Evolutionary conservation across 1,140 invertebrate genomes (phyloP).

Genomic region (Drosophila jambulina): DNA sequence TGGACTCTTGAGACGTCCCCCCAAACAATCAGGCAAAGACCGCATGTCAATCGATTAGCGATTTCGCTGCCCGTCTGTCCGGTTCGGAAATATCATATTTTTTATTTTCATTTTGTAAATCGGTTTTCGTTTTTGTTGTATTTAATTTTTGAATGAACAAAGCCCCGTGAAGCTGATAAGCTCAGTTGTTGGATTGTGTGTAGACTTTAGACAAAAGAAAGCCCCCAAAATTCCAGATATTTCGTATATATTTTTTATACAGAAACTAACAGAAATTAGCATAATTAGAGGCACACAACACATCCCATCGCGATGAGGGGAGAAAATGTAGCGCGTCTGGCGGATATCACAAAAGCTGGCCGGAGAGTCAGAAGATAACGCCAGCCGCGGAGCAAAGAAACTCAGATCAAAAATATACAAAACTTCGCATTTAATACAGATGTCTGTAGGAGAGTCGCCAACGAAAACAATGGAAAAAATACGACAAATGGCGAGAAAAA

Average conservation of each 20-base stretch:
- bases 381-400: slow-evolving; percentile 10
- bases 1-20: slow-evolving; percentile 54
- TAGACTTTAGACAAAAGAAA: slow-evolving; percentile 52
- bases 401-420: slow-evolving; percentile 39
- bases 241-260: not conserved
- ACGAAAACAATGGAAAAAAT: slow-evolving; percentile 60
- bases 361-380: slow-evolving; percentile 10
- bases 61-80: slow-evolving; percentile 50
- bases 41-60: slow-evolving; percentile 66
- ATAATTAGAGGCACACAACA: slow-evolving; percentile 22
- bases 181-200: slow-evolving; percentile 13
- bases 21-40: slow-evolving; percentile 70
- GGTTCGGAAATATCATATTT: slow-evolving; percentile 39
- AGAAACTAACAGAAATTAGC: slow-evolving; percentile 58
- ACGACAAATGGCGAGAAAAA: slow-evolving; percentile 38
- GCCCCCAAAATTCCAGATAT: slow-evolving; percentile 13
- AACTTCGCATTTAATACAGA: slow-evolving; percentile 18
- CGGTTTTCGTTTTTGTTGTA: slow-evolving; percentile 6
- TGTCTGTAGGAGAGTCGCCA: slow-evolving; percentile 43
- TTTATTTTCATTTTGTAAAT: slow-evolving; percentile 28
- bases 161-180: slow-evolving; percentile 27
- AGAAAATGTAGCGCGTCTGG: slow-evolving; percentile 16
- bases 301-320: not conserved
- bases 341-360: slow-evolving; percentile 36
- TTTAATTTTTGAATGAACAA: slow-evolving; percentile 48